Evolutionary conservation across 35 echinoderm and acorn worm species (phyloP), one percentile per base, ranked within the genome.

Genomic region (Diadema setosum): DNA sequence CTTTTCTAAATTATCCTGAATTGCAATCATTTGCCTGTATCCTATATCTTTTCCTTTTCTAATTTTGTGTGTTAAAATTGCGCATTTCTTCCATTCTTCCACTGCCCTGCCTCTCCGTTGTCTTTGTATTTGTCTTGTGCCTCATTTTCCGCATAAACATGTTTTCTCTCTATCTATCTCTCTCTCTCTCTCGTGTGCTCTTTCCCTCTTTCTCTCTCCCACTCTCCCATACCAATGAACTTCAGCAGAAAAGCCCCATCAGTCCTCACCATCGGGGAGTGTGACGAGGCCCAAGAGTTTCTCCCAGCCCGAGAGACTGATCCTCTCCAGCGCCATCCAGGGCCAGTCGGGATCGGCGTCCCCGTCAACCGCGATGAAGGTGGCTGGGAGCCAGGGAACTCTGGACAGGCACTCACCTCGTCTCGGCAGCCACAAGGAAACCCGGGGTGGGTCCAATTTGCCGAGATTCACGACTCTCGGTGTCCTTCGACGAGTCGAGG

Each of bases 231-330:
- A 12, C 27, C 61, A 11, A 12, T 67, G 9, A n/a, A 29, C 27
- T 3, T 26, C 70, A 1, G 24, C 20, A 78, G 73, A 78, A 41
- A 78, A 78, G 40, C 40, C 73, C 1, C 39, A 44, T n/a, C 48
- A 52, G 73, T 34, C 44, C 7, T 78, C 73, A 7, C 73, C 73
- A 0, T 78, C 73, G 21, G 44, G 73, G 35, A 78, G 73, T 44
- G 40, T 78, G 39, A 44, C 73, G 3, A 33, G 73, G 35, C 73
- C 73, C 17, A 78, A 39, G 24, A 33, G 73, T 41, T 78, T 78
- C 73, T 78, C 73, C 40, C 73, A 78, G n/a, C 73, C 73, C 11
- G 73, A 78, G 40, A 78, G 73, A 44, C 73, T 78, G 48, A 52
- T 52, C 14, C 18, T 78, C 6, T 34, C 73, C 33, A 78, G 40